A percentile compares a stretch with the other conserved stretches of the same genome.
These are phyloP conservation scores for Muschampia plurimacula DNA, from an alignment of 2,888 invertebrate species.

Conservation along the genomic window DNA sequence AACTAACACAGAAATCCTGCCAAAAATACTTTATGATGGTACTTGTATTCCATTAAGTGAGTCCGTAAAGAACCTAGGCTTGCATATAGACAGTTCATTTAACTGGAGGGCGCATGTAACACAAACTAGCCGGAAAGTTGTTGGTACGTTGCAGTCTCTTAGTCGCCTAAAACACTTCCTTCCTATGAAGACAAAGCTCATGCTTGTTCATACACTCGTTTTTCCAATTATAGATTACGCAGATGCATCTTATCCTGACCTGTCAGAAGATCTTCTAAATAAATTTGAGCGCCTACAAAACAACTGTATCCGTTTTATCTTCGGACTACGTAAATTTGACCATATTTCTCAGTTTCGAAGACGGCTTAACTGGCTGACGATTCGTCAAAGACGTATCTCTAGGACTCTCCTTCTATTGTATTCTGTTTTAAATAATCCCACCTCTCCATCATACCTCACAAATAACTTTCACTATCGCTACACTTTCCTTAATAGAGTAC, in stretches of 20 bases:
- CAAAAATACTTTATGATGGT: not conserved
- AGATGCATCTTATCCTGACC: no score
- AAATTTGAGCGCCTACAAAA: not conserved
- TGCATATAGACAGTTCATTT: not conserved
- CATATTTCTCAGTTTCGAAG: no score
- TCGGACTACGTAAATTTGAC: no score
- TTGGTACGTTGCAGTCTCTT: no score
- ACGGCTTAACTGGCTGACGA: not conserved
- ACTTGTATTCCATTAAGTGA: not conserved
- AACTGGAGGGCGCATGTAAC: not conserved
- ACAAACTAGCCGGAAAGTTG: no score
- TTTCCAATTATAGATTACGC: no score
- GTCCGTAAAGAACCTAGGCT: not conserved
- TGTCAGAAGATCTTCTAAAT: no score
- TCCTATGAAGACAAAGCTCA: no score
- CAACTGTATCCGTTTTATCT: no score
- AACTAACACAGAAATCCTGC: not conserved
- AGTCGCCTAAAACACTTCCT: no score
- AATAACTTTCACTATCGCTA: not conserved
- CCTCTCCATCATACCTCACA: constrained; percentile 5
- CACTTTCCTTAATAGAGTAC: not conserved
- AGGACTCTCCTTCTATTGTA: not conserved
- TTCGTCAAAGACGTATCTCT: constrained; percentile 9
- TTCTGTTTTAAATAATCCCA: constrained; percentile 5
- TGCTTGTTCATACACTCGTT: no score